These are phyloP conservation scores for Cyclophora albipunctata DNA, from an alignment of 2,888 invertebrate genomes.

Conservation along the genomic window DNA sequence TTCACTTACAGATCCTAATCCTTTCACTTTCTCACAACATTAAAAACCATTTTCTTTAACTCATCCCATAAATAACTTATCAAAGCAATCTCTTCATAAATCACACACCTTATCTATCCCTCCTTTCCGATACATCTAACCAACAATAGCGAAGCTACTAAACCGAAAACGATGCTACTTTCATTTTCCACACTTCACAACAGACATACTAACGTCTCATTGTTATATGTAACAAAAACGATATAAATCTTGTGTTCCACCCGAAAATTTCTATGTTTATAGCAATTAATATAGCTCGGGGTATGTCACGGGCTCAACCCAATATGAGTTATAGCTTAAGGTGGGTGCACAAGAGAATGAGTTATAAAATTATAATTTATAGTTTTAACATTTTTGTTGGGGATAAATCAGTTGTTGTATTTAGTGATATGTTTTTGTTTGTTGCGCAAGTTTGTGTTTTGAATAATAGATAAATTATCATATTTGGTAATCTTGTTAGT, in stretches of 20 bases:
- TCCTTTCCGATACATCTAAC: slow-evolving; percentile 13
- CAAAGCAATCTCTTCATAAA: too few species aligned
- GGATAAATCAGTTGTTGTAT: too few species aligned
- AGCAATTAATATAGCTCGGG: slow-evolving; percentile 39
- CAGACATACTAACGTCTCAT: slow-evolving; percentile 20
- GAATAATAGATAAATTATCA: too few species aligned
- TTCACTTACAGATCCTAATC: too few species aligned
- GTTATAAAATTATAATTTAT: neutral
- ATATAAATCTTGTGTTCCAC: slow-evolving; percentile 39
- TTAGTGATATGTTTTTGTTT: too few species aligned
- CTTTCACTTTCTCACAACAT: too few species aligned
- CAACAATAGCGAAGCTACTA: slow-evolving; percentile 2
- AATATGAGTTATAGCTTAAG: slow-evolving; percentile 33
- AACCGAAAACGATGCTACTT: slow-evolving; percentile 10
- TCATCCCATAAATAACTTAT: slow-evolving; percentile 5
- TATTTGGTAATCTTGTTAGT: too few species aligned
- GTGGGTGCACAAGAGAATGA: slow-evolving; percentile 14
- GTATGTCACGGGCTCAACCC: slow-evolving; percentile 34
- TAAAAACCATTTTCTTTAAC: too few species aligned
- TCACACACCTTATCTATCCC: too few species aligned
- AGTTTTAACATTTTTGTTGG: neutral
- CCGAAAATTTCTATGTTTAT: slow-evolving; percentile 44
- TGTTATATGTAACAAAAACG: slow-evolving; percentile 30
- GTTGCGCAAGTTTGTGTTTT: too few species aligned
- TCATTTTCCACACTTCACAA: slow-evolving; percentile 8